Percentiles rank a stretch among this genome's conserved stretches.
These are phyloP conservation scores for Onchidella celtica DNA, from an alignment of 2,888 invertebrate species.

Conservation along the genomic window DNA sequence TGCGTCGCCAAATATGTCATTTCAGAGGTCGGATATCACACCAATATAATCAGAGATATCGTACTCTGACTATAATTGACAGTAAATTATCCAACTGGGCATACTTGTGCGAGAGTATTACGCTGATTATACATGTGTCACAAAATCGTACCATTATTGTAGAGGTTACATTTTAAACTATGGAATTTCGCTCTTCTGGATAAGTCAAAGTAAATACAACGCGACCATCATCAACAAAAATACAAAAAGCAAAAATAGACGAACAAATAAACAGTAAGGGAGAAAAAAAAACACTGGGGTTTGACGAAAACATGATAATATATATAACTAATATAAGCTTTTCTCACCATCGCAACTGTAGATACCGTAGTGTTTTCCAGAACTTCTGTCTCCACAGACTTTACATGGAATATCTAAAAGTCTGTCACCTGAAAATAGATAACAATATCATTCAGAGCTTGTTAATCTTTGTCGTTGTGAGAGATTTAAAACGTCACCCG, in stretches of 20 bases:
- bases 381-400: conserved; percentile 77
- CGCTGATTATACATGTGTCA: no score
- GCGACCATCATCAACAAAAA: neutral
- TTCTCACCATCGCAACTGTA: conserved; percentile 78
- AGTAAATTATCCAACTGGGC: no score
- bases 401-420: conserved; percentile 76
- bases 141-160: no score
- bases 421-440: conserved; percentile 66
- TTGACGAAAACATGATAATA: neutral
- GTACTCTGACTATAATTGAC: no score
- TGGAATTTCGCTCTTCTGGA: no score
- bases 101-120: no score
- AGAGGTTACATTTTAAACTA: no score
- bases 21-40: no score
- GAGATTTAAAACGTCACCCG: no score
- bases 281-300: neutral
- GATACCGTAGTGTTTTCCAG: conserved; percentile 78
- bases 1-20: no score
- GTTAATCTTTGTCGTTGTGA: no score
- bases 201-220: neutral
- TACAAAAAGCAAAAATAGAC: neutral
- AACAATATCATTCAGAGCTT: neutral
- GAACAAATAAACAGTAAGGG: neutral
- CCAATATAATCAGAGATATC: no score
- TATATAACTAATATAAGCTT: neutral